phyloP scores from a whole-genome alignment of 2,113 vertebrate genomes.

The Entosphenus tridentatus region DNA sequence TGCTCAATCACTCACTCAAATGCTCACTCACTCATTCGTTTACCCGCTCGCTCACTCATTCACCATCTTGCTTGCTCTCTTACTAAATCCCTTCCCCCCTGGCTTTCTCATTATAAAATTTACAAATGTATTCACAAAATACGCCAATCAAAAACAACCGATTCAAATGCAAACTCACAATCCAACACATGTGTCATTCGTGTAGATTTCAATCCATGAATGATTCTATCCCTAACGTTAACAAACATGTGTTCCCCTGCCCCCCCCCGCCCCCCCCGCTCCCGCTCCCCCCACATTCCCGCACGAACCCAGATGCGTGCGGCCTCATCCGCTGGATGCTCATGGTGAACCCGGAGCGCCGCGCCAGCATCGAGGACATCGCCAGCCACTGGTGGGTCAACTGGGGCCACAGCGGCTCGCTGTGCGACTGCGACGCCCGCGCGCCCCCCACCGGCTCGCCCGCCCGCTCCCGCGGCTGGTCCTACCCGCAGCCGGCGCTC shows the following conservation, averaged over 20 bases:
- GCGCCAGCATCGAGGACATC: conserved; percentile 87
- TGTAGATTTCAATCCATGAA: too few relatives aligned
- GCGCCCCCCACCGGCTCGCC: conserved; percentile 23
- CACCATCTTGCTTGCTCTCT: too few relatives aligned
- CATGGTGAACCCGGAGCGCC: conserved; percentile 91
- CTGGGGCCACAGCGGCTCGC: conserved; percentile 91
- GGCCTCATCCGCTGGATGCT: conserved; percentile 97
- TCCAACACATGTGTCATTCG: too few relatives aligned
- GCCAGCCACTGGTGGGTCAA: conserved; percentile 99
- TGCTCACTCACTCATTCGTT: too few relatives aligned
- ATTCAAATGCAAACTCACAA: too few relatives aligned
- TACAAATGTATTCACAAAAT: too few relatives aligned
- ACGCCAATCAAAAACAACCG: too few relatives aligned
- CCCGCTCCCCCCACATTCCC: not conserved
- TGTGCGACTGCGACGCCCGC: conserved; percentile 74
- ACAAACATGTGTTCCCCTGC: not conserved
- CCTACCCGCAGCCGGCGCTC: conserved; percentile 23
- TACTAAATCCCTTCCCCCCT: too few relatives aligned
- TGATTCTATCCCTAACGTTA: too few relatives aligned
- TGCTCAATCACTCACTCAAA: too few relatives aligned
- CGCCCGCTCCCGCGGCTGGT: conserved; percentile 22
- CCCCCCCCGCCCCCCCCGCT: not conserved
- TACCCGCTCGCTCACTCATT: too few relatives aligned
- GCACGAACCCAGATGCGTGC: conserved; percentile 41
- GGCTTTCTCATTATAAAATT: too few relatives aligned